Evolutionary conservation across 1,140 invertebrate species (phyloP), one percentile per base, ranked within the genome.

Genomic region (Alviniconcha marisindica): DNA sequence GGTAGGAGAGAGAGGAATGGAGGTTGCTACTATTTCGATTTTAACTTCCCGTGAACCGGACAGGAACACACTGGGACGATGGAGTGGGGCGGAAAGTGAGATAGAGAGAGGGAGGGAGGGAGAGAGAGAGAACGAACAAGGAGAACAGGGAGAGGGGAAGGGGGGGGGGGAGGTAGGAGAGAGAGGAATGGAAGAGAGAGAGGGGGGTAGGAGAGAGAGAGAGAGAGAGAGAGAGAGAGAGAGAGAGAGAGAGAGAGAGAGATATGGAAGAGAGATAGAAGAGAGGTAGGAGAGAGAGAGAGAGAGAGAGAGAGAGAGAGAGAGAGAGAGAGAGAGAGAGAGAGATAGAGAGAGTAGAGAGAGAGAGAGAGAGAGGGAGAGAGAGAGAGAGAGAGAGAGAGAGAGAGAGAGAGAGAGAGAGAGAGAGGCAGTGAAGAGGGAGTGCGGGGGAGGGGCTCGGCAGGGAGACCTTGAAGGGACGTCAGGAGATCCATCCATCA

Each of bases 291-390:
- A 60, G 56, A 66, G 24, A 66, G 7, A 66, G 28, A 0, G 28
- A 66, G 63, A 33, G 63, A 33, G 63, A 66, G 28, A 66, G 7
- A 36, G 63, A 36, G 63, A 36, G 63, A 66, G 63, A 66, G 63
- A 66, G 63, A 66, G 63, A 66, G 63, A 66, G 63, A 66, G 63
- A 66, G n/a, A 66, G 63, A 66, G 63, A 66, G 63, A 31, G 63
- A 28, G 28, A 28, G 28, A 33, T 1, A 28, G 63, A 0, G 31
- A 28, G 5, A 66, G 63, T 31, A 28, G 31, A 33, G 63, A 33
- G 28, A 0, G 28, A 33, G 28, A 33, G 28, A 33, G 28, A 33
- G 0, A 1, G 28, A 66, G 63, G 4, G 28, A 66, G 63, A 66
- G 63, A 66, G 63, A 66, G 63, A 66, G 31, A 66, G 63, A 66